Base-by-base conservation (phyloP, 2,888 invertebrate genomes). In the Tinea trinotella region DNA sequence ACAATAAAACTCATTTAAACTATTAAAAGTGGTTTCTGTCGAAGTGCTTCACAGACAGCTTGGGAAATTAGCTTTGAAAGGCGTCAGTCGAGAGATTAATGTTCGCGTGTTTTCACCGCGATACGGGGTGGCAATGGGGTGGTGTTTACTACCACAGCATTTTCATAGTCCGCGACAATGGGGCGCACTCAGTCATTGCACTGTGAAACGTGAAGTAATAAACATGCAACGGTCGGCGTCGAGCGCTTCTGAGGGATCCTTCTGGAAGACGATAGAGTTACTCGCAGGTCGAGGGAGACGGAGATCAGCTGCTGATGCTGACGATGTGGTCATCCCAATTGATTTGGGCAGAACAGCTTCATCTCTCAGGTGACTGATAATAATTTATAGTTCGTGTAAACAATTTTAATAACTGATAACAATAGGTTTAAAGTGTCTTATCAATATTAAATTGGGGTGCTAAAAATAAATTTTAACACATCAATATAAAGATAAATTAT, bases 181-280 rank as follows among this genome's bases (percentile, higher is more conserved):
- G 70, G 68, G 71, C 5, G 7, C 15, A 5, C n/a, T 68, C 77
- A 80, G 83, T 82, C 83, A 85, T 82, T 85, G 84, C 84, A 84
- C 83, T 76, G 76, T 61, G 65, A 67, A 74, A 70, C 68, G 71
- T 60, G 61, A 65, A 69, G 61, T 57, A 49, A 57, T 49, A 57
- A 64, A 56, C 57, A 84, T 85, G 85, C 76, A 82, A 62, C 74
- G 83, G 52, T 65, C 72, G 35, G 68, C 76, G 53, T 85, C 86
- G 52, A 79, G 70, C 62, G 69, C 87, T 30, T 80, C 84, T 6
- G 87, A 83, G 56, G 81, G 87, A 52, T 75, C 80, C 36, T 90
- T 90, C 66, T 90, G 90, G 90, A 87, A 88, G 52, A 90, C 89
- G n/a, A 87, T 90, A 57, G 89, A 90, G 57, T 76, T 90, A 34